A percentile compares a stretch with the other conserved stretches of the same genome.
These are phyloP conservation scores for Baronia brevicornis DNA, from an alignment of 2,888 invertebrate genomes.

Conservation along the genomic window DNA sequence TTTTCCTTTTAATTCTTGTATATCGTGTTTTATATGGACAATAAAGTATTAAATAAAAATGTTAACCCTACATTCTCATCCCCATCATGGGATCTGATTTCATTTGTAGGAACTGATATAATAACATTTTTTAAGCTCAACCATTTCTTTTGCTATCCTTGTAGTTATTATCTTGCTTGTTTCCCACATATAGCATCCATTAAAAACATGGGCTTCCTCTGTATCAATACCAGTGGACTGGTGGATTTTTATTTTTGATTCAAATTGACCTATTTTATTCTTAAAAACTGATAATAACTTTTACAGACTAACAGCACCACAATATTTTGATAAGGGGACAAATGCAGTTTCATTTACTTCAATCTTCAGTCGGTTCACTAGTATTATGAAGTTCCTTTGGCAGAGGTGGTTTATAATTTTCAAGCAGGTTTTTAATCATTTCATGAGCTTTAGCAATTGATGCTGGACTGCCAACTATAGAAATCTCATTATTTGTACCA, in stretches of 20 bases:
- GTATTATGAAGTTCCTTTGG: constrained; percentile 22
- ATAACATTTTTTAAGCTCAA: constrained; percentile 45
- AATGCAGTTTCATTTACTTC: constrained; percentile 37
- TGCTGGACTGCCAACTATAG: constrained; percentile 65
- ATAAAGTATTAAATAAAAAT: too few relatives aligned
- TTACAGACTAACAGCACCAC: constrained; percentile 30
- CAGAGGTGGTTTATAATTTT: constrained; percentile 34
- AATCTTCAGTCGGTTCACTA: constrained; percentile 31
- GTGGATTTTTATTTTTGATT: too few relatives aligned
- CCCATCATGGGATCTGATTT: too few relatives aligned
- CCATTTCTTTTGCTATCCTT: constrained; percentile 31
- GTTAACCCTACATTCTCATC: too few relatives aligned
- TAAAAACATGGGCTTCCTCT: too few relatives aligned
- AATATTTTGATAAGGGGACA: constrained; percentile 24
- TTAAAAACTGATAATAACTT: too few relatives aligned
- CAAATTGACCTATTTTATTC: too few relatives aligned
- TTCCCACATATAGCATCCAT: neutral
- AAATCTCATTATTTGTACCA: constrained; percentile 51
- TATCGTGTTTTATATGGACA: too few relatives aligned
- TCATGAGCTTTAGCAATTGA: constrained; percentile 61
- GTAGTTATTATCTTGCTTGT: constrained; percentile 23
- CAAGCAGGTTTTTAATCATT: constrained; percentile 47
- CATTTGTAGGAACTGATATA: constrained; percentile 48
- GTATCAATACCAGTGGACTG: constrained; percentile 37
- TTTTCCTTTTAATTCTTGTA: too few relatives aligned